Evolutionary conservation across 2,797 vertebrate genomes (phyloP).

Genomic region (Poeciliopsis turneri): DNA sequence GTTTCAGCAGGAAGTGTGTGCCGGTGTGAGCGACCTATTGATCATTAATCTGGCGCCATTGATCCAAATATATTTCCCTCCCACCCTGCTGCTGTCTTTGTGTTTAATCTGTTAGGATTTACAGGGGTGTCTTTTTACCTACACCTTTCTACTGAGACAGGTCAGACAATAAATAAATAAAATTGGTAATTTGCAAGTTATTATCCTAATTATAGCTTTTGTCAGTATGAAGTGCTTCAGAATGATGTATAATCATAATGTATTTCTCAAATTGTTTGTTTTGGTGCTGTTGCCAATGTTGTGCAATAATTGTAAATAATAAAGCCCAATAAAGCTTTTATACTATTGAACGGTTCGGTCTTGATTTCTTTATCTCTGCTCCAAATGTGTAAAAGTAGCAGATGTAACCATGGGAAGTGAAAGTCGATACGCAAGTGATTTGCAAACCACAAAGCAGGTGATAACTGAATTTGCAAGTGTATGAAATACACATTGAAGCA

Average conservation of each 20-base stretch:
- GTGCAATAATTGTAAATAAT: neutral
- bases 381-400: constrained; percentile 30
- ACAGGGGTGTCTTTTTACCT: constrained; percentile 46
- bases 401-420: constrained; percentile 65
- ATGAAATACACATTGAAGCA: constrained; percentile 80
- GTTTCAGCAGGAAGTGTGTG: constrained; percentile 75
- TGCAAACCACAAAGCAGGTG: constrained; percentile 76
- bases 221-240: constrained; percentile 8
- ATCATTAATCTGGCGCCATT: constrained; percentile 77
- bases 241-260: neutral
- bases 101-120: constrained; percentile 51
- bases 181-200: constrained; percentile 45
- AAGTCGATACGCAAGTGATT: constrained; percentile 83
- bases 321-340: neutral
- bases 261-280: neutral
- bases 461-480: constrained; percentile 70
- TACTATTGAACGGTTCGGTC: constrained; percentile 15
- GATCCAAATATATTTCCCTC: constrained; percentile 60
- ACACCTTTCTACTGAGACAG: constrained; percentile 36
- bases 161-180: constrained; percentile 64
- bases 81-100: constrained; percentile 21
- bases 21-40: constrained; percentile 75
- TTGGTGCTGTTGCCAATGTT: neutral
- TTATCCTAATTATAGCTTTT: constrained; percentile 53
- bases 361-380: constrained; percentile 62